A percentile compares a stretch with the other conserved stretches of the same genome.
Conservation (phyloP, 2,797 vertebrate genomes). For the Propithecus perrieri region DNA sequence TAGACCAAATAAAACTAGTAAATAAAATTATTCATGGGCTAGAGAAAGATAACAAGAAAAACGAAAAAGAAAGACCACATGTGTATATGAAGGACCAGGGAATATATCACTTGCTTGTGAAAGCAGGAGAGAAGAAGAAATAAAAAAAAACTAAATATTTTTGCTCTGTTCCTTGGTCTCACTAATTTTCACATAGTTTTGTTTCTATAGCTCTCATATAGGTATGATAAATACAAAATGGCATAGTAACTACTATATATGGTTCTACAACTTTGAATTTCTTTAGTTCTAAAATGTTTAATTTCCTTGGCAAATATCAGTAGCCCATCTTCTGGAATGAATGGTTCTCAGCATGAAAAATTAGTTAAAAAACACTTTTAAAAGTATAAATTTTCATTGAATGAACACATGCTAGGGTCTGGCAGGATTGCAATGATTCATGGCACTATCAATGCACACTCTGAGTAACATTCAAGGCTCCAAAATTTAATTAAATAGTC, state of each 20-base stretch:
- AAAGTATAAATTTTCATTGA: background rate
- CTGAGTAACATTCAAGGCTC: background rate
- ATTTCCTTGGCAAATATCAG: background rate
- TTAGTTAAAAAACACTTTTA: background rate
- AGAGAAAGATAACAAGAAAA: background rate
- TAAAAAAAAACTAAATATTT: background rate
- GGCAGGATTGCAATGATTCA: background rate
- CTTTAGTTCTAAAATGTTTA: background rate
- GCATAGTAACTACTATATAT: background rate
- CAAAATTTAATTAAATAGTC: background rate
- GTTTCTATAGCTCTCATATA: background rate
- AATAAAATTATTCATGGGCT: background rate
- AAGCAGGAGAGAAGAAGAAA: background rate
- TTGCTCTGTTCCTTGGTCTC: background rate
- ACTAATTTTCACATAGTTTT: background rate
- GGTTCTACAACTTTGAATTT: background rate
- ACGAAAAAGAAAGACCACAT: background rate
- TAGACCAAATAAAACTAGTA: background rate
- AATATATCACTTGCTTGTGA: background rate
- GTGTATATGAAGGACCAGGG: background rate
- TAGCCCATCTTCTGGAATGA: background rate
- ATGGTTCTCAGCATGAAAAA: background rate
- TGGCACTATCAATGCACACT: background rate
- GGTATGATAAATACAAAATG: background rate
- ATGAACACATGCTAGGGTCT: background rate